Evolutionary conservation across 2,797 vertebrate species (phyloP).

Genomic region (Oreonectes daqikongensis): DNA sequence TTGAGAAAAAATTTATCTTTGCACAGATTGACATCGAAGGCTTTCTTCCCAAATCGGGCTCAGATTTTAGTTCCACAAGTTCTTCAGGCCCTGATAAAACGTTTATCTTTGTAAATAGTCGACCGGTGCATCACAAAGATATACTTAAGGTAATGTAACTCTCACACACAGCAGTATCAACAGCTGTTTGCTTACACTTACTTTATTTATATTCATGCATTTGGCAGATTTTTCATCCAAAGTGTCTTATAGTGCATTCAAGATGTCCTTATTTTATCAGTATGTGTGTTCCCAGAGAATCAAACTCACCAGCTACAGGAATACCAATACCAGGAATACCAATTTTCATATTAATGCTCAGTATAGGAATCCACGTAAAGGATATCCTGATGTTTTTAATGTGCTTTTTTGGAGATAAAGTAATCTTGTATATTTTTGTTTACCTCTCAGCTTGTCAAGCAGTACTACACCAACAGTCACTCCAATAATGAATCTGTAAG

Average conservation of each 20-base stretch:
- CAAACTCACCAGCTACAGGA: too few species aligned
- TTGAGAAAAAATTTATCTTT: constrained; percentile 38
- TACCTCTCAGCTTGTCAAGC: constrained; percentile 82
- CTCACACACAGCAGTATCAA: neutral
- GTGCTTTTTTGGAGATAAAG: neutral
- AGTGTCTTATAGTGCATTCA: neutral
- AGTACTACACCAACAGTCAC: constrained; percentile 77
- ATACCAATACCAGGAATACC: too few species aligned
- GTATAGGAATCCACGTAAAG: too few species aligned
- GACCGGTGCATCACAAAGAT: constrained; percentile 90
- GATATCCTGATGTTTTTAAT: too few species aligned
- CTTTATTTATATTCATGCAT: neutral
- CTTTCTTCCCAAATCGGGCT: constrained; percentile 87
- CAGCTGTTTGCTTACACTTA: neutral
- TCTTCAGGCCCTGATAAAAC: constrained; percentile 85
- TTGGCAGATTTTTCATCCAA: neutral
- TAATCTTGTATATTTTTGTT: neutral
- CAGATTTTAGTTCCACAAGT: constrained; percentile 81
- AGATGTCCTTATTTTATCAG: too few species aligned
- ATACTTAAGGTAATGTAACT: constrained; percentile 86
- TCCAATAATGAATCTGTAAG: constrained; percentile 75
- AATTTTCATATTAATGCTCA: too few species aligned
- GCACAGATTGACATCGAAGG: constrained; percentile 86
- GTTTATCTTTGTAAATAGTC: constrained; percentile 88
- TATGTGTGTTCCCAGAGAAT: too few species aligned